Evolutionary conservation across 2,797 vertebrate species (phyloP).

Genomic region (Rallus crepitans): DNA sequence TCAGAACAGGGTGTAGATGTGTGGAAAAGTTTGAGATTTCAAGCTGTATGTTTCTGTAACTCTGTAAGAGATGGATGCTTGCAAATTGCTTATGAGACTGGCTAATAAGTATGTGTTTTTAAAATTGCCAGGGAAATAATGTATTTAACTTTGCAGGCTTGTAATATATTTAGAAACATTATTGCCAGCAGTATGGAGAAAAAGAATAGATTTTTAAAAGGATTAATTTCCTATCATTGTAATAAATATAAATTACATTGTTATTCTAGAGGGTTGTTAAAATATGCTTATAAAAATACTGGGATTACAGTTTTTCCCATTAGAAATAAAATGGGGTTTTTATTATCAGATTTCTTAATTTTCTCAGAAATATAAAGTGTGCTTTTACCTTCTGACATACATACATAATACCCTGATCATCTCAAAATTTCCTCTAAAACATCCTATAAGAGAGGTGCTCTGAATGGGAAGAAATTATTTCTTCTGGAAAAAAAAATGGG

Average conservation of each 20-base stretch:
- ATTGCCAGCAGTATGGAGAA: not conserved
- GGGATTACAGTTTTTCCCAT: not conserved
- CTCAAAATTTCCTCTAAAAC: not conserved
- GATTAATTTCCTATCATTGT: not conserved
- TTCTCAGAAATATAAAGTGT: not conserved
- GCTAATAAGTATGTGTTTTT: not conserved
- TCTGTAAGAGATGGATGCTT: not conserved
- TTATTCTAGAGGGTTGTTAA: not conserved
- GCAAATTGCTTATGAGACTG: not conserved
- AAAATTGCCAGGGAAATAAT: not conserved
- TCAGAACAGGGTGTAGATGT: not conserved
- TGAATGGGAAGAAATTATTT: not conserved
- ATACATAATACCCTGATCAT: not conserved
- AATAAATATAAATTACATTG: not conserved
- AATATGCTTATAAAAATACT: not conserved
- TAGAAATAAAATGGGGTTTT: not conserved
- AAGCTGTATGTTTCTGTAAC: not conserved
- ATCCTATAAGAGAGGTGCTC: not conserved
- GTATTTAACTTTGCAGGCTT: not conserved
- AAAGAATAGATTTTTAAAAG: not conserved
- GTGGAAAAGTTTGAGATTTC: not conserved
- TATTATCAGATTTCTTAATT: not conserved
- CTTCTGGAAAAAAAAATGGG: not conserved
- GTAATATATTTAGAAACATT: not conserved
- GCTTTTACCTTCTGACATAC: not conserved